Percentiles rank a stretch among this genome's conserved stretches.
Conservation (phyloP, 1,140 invertebrate genomes). For the Cyrtorhinus lividipennis region DNA sequence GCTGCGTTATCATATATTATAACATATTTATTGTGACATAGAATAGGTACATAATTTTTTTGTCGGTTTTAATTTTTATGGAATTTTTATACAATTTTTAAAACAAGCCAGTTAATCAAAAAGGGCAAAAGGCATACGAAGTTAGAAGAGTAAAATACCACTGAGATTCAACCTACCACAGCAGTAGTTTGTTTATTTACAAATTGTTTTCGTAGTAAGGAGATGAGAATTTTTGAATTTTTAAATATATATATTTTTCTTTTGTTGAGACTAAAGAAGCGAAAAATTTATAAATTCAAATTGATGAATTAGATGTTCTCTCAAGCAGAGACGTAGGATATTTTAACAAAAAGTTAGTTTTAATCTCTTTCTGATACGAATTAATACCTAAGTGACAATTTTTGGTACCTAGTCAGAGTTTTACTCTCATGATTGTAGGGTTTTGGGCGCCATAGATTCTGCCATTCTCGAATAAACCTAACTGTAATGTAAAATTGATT, state of each 20-base stretch:
- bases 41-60: neutral
- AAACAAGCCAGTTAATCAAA: neutral
- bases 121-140: neutral
- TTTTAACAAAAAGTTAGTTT: too few species aligned
- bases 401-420: too few species aligned
- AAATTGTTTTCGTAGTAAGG: neutral
- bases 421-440: too few species aligned
- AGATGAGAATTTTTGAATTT: neutral
- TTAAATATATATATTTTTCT: neutral
- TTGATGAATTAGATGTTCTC: too few species aligned
- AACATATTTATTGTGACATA: neutral
- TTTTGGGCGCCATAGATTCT: too few species aligned
- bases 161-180: conserved; percentile 11
- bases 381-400: too few species aligned
- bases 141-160: conserved; percentile 1
- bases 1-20: neutral
- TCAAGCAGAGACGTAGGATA: too few species aligned
- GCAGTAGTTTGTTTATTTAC: neutral
- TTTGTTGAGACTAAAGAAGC: neutral
- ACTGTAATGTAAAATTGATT: neutral
- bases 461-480: too few species aligned
- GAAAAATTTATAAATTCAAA: neutral
- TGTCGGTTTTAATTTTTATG: neutral
- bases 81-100: neutral
- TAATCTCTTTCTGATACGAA: too few species aligned